Evolutionary conservation across 2,888 invertebrate species (phyloP).

Genomic region (Mythimna albipuncta): DNA sequence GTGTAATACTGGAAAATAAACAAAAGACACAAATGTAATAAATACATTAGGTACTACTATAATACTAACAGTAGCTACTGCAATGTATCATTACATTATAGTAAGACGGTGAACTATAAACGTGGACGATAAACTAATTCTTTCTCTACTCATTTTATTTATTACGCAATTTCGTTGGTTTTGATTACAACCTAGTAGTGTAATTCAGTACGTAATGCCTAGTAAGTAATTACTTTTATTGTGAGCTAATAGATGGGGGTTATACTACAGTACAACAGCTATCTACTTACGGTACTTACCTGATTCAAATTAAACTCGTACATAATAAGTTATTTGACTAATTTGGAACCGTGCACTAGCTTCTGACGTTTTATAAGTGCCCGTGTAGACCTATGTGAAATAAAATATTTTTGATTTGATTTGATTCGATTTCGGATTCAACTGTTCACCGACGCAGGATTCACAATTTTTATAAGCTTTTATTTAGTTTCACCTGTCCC

Average conservation of each 20-base stretch:
- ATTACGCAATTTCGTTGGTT: slow-evolving; percentile 32
- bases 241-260: slow-evolving; percentile 13
- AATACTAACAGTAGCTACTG: background rate
- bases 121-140: slow-evolving; percentile 10
- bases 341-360: too few species aligned
- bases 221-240: slow-evolving; percentile 16
- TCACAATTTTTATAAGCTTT: too few species aligned
- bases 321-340: background rate
- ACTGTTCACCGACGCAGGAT: too few species aligned
- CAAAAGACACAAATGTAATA: too few species aligned
- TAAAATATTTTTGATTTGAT: too few species aligned
- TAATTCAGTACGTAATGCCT: slow-evolving; percentile 23
- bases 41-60: background rate
- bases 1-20: too few species aligned
- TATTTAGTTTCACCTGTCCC: too few species aligned
- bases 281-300: background rate
- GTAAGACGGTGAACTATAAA: slow-evolving; percentile 20
- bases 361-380: too few species aligned
- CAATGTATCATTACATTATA: slow-evolving; percentile 21
- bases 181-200: slow-evolving; percentile 24
- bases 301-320: background rate
- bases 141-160: slow-evolving; percentile 25
- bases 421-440: too few species aligned
- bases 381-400: too few species aligned
- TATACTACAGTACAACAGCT: background rate